Evolutionary conservation across 2,113 vertebrate species (phyloP).

Genomic region (Carollia perspicillata): DNA sequence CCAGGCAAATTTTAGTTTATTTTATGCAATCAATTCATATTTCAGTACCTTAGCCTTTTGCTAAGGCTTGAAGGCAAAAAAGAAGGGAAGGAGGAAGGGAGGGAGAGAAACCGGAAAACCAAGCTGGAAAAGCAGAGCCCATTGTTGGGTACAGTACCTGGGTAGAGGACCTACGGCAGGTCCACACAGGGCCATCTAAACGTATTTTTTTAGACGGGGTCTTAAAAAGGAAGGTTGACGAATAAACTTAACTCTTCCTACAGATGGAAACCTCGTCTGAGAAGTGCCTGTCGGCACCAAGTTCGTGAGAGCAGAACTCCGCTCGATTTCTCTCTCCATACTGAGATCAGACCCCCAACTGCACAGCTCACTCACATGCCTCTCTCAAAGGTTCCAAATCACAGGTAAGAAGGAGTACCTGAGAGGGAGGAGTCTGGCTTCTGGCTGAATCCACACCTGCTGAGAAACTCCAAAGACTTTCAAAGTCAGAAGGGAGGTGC

Average conservation of each 20-base stretch:
- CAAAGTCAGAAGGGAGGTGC: background rate
- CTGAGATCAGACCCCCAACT: background rate
- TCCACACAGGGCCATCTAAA: background rate
- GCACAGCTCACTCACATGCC: background rate
- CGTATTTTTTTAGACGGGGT: background rate
- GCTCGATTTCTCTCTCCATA: background rate
- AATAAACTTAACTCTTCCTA: background rate
- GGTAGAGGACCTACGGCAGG: background rate
- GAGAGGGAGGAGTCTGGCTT: background rate
- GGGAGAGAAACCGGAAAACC: background rate
- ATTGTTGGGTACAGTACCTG: background rate
- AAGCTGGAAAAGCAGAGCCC: background rate
- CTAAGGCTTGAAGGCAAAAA: constrained; percentile 37
- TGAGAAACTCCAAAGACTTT: background rate
- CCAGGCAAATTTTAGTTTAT: constrained; percentile 61
- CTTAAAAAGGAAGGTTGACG: background rate
- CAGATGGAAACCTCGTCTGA: background rate
- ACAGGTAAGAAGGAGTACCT: background rate
- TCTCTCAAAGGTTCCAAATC: background rate
- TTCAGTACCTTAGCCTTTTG: constrained; percentile 47
- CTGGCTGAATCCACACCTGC: background rate
- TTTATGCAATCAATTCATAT: constrained; percentile 64
- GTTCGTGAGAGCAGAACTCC: background rate
- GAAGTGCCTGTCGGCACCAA: background rate
- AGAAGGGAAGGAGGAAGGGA: background rate